A percentile compares a stretch with the other conserved stretches of the same genome.
Evolutionary conservation across 2,888 invertebrate genomes (phyloP).

Genomic region (Didymodactylos carnosus): DNA sequence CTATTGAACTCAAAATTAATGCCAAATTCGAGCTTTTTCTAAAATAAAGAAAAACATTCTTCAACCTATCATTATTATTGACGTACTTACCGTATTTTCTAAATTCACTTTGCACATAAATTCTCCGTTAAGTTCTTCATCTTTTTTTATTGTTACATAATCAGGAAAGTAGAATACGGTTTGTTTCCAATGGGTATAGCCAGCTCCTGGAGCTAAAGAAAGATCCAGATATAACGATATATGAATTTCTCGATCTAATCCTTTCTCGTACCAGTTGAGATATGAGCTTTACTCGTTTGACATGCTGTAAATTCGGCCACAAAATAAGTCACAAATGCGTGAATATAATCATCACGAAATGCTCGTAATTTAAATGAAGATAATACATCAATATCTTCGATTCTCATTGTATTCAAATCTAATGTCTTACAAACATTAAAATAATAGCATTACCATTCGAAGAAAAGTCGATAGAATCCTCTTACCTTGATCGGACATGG

Average conservation of each 20-base stretch:
- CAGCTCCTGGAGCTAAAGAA: slow-evolving; percentile 59
- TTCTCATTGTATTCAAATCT: slow-evolving; percentile 85
- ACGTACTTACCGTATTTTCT: slow-evolving; percentile 52
- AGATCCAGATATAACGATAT: neutral
- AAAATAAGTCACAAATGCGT: slow-evolving; percentile 94
- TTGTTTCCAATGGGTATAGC: slow-evolving; percentile 99
- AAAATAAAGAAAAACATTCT: neutral
- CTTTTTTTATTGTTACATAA: slow-evolving; percentile 80
- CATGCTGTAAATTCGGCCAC: slow-evolving; percentile 98
- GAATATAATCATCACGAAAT: slow-evolving; percentile 77
- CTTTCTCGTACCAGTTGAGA: slow-evolving; percentile 53
- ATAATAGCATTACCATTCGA: no score
- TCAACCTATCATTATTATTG: neutral
- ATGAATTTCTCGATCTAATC: neutral
- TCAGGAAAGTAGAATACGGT: slow-evolving; percentile 85
- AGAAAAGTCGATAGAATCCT: no score
- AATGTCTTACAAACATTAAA: slow-evolving; percentile 47
- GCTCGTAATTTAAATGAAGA: slow-evolving; percentile 44
- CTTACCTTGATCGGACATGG: slow-evolving; percentile 71
- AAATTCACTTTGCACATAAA: slow-evolving; percentile 87
- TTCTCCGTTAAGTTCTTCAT: slow-evolving; percentile 69
- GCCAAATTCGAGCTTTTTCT: slow-evolving; percentile 9
- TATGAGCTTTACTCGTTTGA: slow-evolving; percentile 84
- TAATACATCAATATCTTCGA: slow-evolving; percentile 72
- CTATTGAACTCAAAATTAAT: slow-evolving; percentile 13